phyloP scores from a whole-genome alignment of 2,888 invertebrate genomes.

The Chirona hameri region DNA sequence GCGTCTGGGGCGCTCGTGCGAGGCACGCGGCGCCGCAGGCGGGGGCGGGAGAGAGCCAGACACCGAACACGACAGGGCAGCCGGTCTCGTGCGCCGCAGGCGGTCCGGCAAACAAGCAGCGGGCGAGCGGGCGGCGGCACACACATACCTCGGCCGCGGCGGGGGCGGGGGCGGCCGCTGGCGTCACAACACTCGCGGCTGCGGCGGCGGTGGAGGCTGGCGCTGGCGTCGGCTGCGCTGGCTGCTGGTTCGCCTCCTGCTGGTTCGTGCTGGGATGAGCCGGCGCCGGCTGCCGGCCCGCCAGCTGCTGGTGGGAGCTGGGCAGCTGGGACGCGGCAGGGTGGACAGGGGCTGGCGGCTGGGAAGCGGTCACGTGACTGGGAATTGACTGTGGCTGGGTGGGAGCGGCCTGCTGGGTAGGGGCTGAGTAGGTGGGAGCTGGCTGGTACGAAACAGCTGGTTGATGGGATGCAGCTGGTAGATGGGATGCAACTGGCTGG shows the following conservation, averaged over 20 bases:
- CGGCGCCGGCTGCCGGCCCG: no score
- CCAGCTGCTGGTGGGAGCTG: no score
- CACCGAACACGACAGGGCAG: background rate
- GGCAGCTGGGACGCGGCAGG: no score
- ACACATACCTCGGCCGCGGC: slow-evolving; percentile 9
- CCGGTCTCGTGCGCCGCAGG: background rate
- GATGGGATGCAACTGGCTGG: no score
- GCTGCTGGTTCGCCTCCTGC: background rate
- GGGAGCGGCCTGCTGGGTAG: no score
- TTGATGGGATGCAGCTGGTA: no score
- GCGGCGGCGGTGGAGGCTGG: background rate
- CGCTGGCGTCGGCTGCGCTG: background rate
- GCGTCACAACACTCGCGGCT: background rate
- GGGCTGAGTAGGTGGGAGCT: no score
- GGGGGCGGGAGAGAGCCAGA: background rate
- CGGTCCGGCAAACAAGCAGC: background rate
- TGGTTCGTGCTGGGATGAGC: background rate
- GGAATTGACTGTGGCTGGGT: no score
- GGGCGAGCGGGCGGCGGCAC: background rate
- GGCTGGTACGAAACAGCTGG: no score
- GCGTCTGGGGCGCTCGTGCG: background rate
- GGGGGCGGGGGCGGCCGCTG: background rate
- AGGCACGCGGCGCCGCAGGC: background rate
- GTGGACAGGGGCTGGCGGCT: no score
- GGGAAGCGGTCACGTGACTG: no score